These are phyloP conservation scores for Lithophane ornitopus DNA, from an alignment of 2,888 invertebrate genomes.

Conservation along the genomic window DNA sequence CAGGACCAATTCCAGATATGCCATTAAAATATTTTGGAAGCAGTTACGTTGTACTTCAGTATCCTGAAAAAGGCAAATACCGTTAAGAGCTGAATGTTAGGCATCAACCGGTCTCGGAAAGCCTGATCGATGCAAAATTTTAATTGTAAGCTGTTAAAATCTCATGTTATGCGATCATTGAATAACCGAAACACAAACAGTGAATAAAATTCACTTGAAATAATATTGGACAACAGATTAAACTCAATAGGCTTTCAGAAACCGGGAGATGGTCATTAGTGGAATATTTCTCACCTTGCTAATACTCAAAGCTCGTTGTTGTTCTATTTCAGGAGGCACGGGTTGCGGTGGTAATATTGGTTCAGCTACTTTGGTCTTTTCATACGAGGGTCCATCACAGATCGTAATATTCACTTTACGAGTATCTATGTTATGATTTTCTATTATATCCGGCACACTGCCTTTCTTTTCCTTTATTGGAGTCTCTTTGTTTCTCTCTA, in stretches of 20 bases:
- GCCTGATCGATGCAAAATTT: background rate
- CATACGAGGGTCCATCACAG: conserved; percentile 80
- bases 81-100: background rate
- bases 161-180: background rate
- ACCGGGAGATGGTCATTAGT: background rate
- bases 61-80: conserved; percentile 90
- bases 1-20: conserved; percentile 94
- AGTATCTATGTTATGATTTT: conserved; percentile 74
- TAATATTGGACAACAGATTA: background rate
- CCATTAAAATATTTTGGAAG: conserved; percentile 96
- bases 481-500: conserved; percentile 54
- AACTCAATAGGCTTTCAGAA: background rate
- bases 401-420: conserved; percentile 86
- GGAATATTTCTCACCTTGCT: conserved; percentile 92
- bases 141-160: background rate
- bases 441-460: conserved; percentile 77
- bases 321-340: conserved; percentile 95
- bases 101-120: background rate
- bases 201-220: background rate
- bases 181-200: background rate
- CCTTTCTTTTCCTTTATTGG: conserved; percentile 77
- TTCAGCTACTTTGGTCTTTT: conserved; percentile 81
- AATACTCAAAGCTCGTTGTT: conserved; percentile 95
- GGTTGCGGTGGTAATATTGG: conserved; percentile 92
- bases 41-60: conserved; percentile 96